These are phyloP conservation scores for Chrysina gloriosa DNA, from an alignment of 2,888 invertebrate species.

Conservation along the genomic window DNA sequence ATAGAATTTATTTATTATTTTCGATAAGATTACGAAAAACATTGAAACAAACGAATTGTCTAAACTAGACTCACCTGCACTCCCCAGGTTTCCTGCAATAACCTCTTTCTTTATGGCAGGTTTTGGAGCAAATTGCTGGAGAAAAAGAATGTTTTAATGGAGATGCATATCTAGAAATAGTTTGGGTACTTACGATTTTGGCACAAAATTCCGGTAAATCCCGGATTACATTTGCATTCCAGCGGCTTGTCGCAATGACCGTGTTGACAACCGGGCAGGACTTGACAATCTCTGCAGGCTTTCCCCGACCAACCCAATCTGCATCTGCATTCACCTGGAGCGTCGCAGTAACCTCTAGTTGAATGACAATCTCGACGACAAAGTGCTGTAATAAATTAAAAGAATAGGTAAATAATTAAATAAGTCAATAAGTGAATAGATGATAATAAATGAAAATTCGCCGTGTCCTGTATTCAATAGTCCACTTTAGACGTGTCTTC, in stretches of 20 bases:
- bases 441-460: no score
- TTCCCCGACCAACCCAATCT: slow-evolving; percentile 91
- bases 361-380: slow-evolving; percentile 88
- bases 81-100: slow-evolving; percentile 84
- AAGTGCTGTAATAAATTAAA: slow-evolving; percentile 72
- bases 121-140: slow-evolving; percentile 85
- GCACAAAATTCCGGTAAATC: slow-evolving; percentile 90
- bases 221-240: slow-evolving; percentile 90
- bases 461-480: no score
- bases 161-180: background rate
- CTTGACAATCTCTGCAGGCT: slow-evolving; percentile 87
- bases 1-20: no score
- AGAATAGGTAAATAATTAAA: background rate
- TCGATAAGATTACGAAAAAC: no score
- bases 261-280: slow-evolving; percentile 90
- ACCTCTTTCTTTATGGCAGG: slow-evolving; percentile 86
- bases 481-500: no score
- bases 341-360: slow-evolving; percentile 87
- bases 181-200: slow-evolving; percentile 79
- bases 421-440: background rate
- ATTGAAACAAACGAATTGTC: no score
- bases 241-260: slow-evolving; percentile 91
- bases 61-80: slow-evolving; percentile 73
- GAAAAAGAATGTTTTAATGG: slow-evolving; percentile 40
- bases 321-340: slow-evolving; percentile 89